These are phyloP conservation scores for Petroica traversi DNA, from an alignment of 2,113 vertebrate species.

Conservation along the genomic window DNA sequence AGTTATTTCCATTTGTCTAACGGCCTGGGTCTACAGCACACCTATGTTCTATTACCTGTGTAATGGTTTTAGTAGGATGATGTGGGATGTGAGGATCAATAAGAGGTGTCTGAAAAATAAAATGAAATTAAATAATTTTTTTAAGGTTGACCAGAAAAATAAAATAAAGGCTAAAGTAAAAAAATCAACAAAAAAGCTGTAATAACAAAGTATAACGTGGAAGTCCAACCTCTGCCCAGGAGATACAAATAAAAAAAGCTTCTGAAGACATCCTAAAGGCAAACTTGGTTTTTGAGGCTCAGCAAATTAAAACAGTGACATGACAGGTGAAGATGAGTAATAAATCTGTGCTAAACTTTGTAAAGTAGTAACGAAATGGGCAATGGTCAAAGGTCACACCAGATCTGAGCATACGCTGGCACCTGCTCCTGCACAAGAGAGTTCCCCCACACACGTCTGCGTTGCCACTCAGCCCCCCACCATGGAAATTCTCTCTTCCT, in stretches of 20 bases:
- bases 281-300: slow-evolving; percentile 32
- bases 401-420: not conserved
- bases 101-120: slow-evolving; percentile 93
- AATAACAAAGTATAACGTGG: not conserved
- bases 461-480: not conserved
- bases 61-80: slow-evolving; percentile 84
- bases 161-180: slow-evolving; percentile 59
- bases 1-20: not conserved
- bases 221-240: not conserved
- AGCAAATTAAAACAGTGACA: slow-evolving; percentile 43
- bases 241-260: not conserved
- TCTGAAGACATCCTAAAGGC: slow-evolving; percentile 37
- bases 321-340: not conserved
- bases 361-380: not conserved
- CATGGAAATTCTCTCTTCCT: not conserved
- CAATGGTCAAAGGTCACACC: not conserved
- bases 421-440: not conserved
- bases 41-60: slow-evolving; percentile 82
- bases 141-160: slow-evolving; percentile 53
- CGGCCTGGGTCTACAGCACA: slow-evolving; percentile 22
- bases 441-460: accelerated
- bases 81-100: slow-evolving; percentile 86
- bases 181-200: slow-evolving; percentile 40
- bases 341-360: not conserved
- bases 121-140: slow-evolving; percentile 74